Percentiles rank a stretch among this genome's conserved stretches.
Evolutionary conservation across 2,113 vertebrate genomes (phyloP).

Genomic region (Nycticryphes semicollaris): DNA sequence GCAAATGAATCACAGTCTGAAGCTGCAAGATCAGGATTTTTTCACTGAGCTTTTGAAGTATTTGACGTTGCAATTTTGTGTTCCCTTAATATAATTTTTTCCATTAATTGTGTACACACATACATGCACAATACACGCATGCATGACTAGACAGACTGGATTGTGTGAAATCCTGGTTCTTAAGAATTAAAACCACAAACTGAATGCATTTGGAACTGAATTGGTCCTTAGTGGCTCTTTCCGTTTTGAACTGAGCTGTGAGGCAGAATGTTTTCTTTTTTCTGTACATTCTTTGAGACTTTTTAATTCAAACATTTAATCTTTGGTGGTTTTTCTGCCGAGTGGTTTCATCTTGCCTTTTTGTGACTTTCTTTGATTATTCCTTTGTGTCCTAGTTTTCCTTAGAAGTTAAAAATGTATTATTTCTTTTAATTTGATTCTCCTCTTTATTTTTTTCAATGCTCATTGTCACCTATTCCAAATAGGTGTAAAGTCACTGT

Average conservation of each 20-base stretch:
- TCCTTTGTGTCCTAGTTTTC: slow-evolving; percentile 23
- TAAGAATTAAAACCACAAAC: background rate
- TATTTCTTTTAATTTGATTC: background rate
- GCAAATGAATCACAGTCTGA: slow-evolving; percentile 30
- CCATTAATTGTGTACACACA: background rate
- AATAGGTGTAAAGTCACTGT: background rate
- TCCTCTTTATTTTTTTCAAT: background rate
- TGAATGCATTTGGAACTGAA: background rate
- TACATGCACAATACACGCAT: background rate
- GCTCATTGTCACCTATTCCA: background rate
- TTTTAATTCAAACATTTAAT: background rate
- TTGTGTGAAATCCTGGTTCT: background rate
- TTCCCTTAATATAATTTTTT: background rate
- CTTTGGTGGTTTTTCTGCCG: background rate
- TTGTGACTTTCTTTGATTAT: slow-evolving; percentile 40
- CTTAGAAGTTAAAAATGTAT: background rate
- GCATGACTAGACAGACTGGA: background rate
- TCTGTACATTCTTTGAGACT: background rate
- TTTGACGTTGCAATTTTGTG: background rate
- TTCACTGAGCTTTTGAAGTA: background rate
- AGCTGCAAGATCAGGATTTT: background rate
- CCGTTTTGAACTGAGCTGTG: background rate
- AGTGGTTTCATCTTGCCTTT: background rate
- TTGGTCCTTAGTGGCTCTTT: background rate
- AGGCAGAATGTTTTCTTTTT: background rate